phyloP scores from a whole-genome alignment of 2,113 vertebrate genomes.

The Ploceus nigricollis region DNA sequence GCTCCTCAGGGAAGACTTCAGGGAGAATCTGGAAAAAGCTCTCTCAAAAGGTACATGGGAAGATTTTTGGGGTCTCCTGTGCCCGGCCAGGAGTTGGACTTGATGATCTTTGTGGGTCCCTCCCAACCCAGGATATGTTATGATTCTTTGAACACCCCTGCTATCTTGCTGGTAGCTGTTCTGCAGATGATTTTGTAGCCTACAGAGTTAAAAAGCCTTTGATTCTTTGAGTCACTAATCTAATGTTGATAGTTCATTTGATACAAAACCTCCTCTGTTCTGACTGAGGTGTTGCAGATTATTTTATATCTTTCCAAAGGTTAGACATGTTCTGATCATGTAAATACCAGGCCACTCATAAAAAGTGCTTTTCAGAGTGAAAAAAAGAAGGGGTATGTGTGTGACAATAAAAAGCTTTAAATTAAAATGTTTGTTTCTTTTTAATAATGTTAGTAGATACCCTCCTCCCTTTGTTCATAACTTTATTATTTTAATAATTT shows the following conservation, averaged over 20 bases:
- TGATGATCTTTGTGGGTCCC: not conserved
- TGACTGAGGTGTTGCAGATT: not conserved
- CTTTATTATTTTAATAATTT: not conserved
- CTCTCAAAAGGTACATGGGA: not conserved
- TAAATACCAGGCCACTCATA: not conserved
- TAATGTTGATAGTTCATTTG: not conserved
- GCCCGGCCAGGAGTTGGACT: not conserved
- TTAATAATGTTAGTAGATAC: not conserved
- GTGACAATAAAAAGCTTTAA: not conserved
- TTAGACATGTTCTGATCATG: not conserved
- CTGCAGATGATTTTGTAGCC: not conserved
- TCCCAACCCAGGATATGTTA: not conserved
- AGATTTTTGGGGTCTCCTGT: not conserved
- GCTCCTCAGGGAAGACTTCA: not conserved
- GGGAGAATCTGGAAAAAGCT: not conserved
- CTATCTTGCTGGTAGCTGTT: not conserved
- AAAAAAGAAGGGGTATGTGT: not conserved
- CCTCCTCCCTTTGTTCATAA: not conserved
- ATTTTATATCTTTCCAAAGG: not conserved
- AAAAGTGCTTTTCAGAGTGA: not conserved
- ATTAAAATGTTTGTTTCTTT: not conserved
- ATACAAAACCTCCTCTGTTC: not conserved
- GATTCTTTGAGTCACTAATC: not conserved
- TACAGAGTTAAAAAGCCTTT: not conserved
- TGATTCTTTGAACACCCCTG: not conserved